phyloP scores from a whole-genome alignment of 2,113 vertebrate genomes.

The Erinaceus europaeus region DNA sequence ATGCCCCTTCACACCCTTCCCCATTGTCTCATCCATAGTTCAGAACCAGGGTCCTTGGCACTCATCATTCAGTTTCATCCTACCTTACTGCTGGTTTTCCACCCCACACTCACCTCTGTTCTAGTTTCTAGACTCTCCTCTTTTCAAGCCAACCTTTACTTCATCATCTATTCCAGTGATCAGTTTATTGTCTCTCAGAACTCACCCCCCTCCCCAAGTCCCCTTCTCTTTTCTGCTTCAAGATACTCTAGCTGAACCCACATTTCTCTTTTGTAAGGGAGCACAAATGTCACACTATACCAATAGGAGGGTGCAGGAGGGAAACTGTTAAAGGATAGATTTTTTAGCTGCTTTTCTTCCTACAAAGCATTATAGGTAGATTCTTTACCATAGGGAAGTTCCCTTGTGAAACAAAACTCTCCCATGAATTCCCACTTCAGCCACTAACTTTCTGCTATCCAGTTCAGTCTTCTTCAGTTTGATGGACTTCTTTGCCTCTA shows the following conservation, averaged over 20 bases:
- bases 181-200: background rate
- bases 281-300: background rate
- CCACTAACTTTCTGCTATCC: background rate
- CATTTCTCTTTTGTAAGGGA: too few species aligned
- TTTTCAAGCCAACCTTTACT: background rate
- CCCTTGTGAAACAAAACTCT: background rate
- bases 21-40: background rate
- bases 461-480: background rate
- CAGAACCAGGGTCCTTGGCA: background rate
- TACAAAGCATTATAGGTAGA: background rate
- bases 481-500: background rate
- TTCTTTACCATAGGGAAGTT: background rate
- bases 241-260: background rate
- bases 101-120: background rate
- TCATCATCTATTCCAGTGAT: background rate
- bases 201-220: background rate
- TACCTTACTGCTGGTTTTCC: rapidly evolving
- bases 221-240: background rate
- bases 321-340: background rate
- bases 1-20: rapidly evolving
- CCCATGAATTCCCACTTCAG: background rate
- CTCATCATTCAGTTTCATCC: rapidly evolving
- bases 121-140: background rate
- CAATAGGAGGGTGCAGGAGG: background rate
- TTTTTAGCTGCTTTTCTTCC: background rate